Evolutionary conservation across 2,888 invertebrate genomes (phyloP), one percentile per base, ranked within the genome.

Genomic region (Nebria salina): DNA sequence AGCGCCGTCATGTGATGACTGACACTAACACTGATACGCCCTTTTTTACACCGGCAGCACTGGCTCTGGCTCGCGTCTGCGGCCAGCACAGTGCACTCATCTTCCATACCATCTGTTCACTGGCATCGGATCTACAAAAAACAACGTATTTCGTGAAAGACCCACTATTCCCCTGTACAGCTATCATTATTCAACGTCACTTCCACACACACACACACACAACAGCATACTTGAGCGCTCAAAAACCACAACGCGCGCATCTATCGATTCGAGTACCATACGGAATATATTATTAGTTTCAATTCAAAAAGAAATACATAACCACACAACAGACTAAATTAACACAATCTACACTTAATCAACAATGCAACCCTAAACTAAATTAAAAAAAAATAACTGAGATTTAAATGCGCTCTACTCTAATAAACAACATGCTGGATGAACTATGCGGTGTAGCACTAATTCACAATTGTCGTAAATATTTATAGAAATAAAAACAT

Each of bases 41-140:
- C 89, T 87, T 89, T 89, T 89, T 89, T 86, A 88, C 89, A 88
- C 88, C 86, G 86, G 89, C 89, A 90, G 90, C 90, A 90, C 90
- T 90, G 89, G 90, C 88, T 86, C 90, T 90, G 89, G 90, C 88
- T 86, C 86, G 86, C 88, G 87, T 89, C 89, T 77, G 81, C 86
- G 85, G 79, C 82, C 82, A 81, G 75, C 41, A 75, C 78, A 76
- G 42, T 34, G 68, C 78, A 82, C 72, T 82, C 81, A 81, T 81
- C 81, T 76, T 81, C 81, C 81, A 81, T 81, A 76, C 65, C 81
- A 76, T 81, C 20, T 41, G 72, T 41, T 41, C 86, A 86, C 87
- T 87, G 86, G 87, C 87, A 87, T 87, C 87, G 86, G 86, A 87
- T 86, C 89, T 89, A 86, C 73, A 89, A 88, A 85, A 86, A 43